Percentiles rank a stretch among this genome's conserved stretches.
Evolutionary conservation across 1,140 invertebrate species (phyloP).

Genomic region (Drosophila repleta): DNA sequence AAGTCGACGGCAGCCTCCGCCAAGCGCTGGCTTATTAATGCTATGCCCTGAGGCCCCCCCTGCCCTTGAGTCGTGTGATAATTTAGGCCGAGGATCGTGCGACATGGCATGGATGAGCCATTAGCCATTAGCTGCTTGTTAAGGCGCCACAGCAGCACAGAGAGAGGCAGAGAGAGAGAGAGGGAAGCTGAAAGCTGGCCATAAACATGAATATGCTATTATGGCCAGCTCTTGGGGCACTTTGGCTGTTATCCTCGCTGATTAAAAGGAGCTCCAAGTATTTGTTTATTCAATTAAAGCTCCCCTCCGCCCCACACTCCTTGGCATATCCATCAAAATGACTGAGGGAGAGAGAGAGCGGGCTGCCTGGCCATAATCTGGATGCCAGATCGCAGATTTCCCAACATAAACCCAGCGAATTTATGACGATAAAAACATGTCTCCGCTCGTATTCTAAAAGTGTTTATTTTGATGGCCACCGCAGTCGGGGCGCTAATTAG

Average conservation of each 20-base stretch:
- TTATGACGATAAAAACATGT: constrained; percentile 70
- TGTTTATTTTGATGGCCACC: constrained; percentile 80
- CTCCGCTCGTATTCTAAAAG: constrained; percentile 75
- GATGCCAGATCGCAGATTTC: constrained; percentile 51
- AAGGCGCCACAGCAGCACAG: constrained; percentile 31
- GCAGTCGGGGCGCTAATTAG: constrained; percentile 74
- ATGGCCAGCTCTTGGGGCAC: constrained; percentile 44
- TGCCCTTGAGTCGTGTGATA: constrained; percentile 22
- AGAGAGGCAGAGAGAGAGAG: neutral
- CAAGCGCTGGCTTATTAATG: constrained; percentile 43
- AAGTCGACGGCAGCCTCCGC: constrained; percentile 38
- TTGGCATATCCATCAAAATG: constrained; percentile 53
- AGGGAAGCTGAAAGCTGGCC: constrained; percentile 23
- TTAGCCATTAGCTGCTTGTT: constrained; percentile 73
- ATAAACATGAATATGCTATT: constrained; percentile 77
- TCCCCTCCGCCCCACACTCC: constrained; percentile 20
- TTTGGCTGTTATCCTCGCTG: constrained; percentile 30
- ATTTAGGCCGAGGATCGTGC: constrained; percentile 28
- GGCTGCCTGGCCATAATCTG: constrained; percentile 28
- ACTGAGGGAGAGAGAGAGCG: neutral
- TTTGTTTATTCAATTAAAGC: constrained; percentile 53
- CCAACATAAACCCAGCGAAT: constrained; percentile 68
- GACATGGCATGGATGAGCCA: constrained; percentile 69
- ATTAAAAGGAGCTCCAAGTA: constrained; percentile 32
- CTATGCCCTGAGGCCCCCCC: constrained; percentile 4